Conservation (phyloP, 1,140 invertebrate genomes). For the Aradophagus sp. region DNA sequence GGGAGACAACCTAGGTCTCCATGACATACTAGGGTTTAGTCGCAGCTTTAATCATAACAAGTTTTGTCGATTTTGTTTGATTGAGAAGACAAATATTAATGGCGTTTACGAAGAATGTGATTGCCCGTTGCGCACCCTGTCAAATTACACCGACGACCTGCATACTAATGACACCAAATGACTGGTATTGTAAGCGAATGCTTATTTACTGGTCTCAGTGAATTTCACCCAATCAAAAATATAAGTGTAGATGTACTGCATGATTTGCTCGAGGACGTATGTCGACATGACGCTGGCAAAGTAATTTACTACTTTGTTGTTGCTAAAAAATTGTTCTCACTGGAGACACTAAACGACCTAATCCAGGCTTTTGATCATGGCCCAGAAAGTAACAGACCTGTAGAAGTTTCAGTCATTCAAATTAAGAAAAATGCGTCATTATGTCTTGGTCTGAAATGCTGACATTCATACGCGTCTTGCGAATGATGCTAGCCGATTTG, state of each 20-base stretch:
- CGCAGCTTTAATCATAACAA: slow-evolving; percentile 56
- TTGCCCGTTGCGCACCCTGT: no score
- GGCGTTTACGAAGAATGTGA: slow-evolving; percentile 23
- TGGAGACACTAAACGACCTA: not conserved
- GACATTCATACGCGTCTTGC: no score
- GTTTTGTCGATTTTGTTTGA: slow-evolving; percentile 61
- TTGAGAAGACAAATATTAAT: slow-evolving; percentile 41
- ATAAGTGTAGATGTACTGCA: slow-evolving; percentile 26
- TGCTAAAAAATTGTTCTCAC: slow-evolving; percentile 17
- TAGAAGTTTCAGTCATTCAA: slow-evolving; percentile 14
- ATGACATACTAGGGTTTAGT: slow-evolving; percentile 60
- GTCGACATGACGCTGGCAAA: slow-evolving; percentile 15
- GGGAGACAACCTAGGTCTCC: slow-evolving; percentile 65
- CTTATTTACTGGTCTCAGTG: not conserved
- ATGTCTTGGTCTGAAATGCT: no score
- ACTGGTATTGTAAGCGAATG: slow-evolving; percentile 1
- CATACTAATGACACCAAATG: not conserved
- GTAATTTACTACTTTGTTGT: slow-evolving; percentile 26
- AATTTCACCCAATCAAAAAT: slow-evolving; percentile 1
- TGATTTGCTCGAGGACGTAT: slow-evolving; percentile 1
- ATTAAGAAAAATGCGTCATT: slow-evolving; percentile 5
- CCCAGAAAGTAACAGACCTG: slow-evolving; percentile 22
- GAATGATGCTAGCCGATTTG: no score
- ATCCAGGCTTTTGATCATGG: slow-evolving; percentile 21
- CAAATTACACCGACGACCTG: no score